A percentile compares a stretch with the other conserved stretches of the same genome.
These are phyloP conservation scores for Cyprinodon diabolis DNA, from an alignment of 2,797 vertebrate genomes.

Conservation along the genomic window DNA sequence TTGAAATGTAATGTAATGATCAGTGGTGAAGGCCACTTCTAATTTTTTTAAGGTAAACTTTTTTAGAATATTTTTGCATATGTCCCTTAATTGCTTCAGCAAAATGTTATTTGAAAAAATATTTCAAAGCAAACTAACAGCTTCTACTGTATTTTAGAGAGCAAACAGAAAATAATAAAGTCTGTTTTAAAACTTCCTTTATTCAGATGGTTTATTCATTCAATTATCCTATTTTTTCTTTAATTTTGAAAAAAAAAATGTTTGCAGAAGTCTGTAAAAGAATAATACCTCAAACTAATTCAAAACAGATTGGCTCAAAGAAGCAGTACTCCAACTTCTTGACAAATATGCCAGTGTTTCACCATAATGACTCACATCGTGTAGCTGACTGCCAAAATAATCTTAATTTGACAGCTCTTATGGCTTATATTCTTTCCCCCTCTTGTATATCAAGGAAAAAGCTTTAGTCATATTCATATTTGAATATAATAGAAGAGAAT, in stretches of 20 bases:
- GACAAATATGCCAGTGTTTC: constrained; percentile 4
- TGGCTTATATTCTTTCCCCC: background rate
- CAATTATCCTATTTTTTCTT: background rate
- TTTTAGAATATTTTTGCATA: background rate
- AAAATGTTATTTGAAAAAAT: background rate
- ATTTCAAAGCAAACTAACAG: background rate
- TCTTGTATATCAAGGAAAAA: background rate
- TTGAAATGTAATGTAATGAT: background rate
- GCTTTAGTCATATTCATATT: background rate
- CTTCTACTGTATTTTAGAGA: too few relatives aligned
- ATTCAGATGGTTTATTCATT: background rate
- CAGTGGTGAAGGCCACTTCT: background rate
- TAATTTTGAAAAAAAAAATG: background rate
- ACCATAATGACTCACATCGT: background rate
- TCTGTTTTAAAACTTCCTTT: background rate
- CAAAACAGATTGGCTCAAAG: background rate
- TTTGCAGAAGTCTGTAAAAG: background rate
- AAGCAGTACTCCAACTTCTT: background rate
- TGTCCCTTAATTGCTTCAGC: background rate
- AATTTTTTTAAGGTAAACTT: background rate
- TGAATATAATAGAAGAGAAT: background rate
- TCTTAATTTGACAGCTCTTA: constrained; percentile 7
- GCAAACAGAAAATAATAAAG: background rate
- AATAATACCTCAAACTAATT: background rate
- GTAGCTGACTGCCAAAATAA: constrained; percentile 3